Percentiles rank a stretch among this genome's conserved stretches.
Evolutionary conservation across 2,888 invertebrate species (phyloP).

Genomic region (Anodontia alba): DNA sequence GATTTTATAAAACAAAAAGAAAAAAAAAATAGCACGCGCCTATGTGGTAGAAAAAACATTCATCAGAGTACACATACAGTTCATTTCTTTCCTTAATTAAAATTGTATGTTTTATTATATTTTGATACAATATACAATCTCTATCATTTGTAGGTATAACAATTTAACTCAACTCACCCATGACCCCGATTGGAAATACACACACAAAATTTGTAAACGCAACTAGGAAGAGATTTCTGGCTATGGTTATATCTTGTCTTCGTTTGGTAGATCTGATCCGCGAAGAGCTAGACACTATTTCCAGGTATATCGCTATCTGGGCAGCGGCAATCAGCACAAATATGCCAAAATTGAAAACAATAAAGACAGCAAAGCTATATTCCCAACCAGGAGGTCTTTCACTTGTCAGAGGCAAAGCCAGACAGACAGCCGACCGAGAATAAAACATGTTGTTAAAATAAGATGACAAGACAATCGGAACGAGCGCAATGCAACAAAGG

Average conservation of each 20-base stretch:
- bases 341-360: slow-evolving; percentile 77
- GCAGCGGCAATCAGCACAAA: slow-evolving; percentile 80
- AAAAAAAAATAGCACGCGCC: too few species aligned
- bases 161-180: too few species aligned
- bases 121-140: too few species aligned
- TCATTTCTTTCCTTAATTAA: too few species aligned
- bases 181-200: slow-evolving; percentile 76
- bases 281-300: slow-evolving; percentile 38
- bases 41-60: too few species aligned
- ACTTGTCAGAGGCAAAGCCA: slow-evolving; percentile 82
- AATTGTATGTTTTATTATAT: too few species aligned
- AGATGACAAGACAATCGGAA: slow-evolving; percentile 76
- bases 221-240: slow-evolving; percentile 79
- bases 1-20: too few species aligned
- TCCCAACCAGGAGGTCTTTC: slow-evolving; percentile 82
- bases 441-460: slow-evolving; percentile 80
- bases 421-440: slow-evolving; percentile 80
- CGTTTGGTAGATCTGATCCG: slow-evolving; percentile 30
- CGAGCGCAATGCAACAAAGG: slow-evolving; percentile 70
- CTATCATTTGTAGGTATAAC: too few species aligned
- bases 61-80: too few species aligned
- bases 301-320: slow-evolving; percentile 80
- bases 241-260: slow-evolving; percentile 72
- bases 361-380: slow-evolving; percentile 80
- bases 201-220: slow-evolving; percentile 79